Evolutionary conservation across 2,113 vertebrate genomes (phyloP), one percentile per base, ranked within the genome.

Genomic region (Carassius carassius): DNA sequence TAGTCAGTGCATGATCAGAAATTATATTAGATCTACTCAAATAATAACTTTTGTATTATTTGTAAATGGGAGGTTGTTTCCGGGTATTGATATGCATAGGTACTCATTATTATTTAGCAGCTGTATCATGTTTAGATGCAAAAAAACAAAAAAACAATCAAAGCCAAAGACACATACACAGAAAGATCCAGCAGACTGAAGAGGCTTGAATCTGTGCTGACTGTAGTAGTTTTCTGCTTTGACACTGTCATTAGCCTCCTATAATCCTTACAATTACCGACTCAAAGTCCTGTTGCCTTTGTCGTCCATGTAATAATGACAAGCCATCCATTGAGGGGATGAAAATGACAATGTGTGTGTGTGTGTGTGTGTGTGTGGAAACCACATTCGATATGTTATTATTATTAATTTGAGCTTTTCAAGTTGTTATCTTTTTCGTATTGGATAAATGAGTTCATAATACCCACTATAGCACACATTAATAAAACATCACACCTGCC

Each of bases 171-270:
- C 21, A 35, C 14, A 74, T 21, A 32, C 10, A 54, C 35, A 6
- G 1, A 76, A 60, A 77, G 16, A 1, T 21, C 14, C 11, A 49
- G 25, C 32, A 44, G 67, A 37, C 17, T 16, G 25, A 60, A 44
- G 14, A 60, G 70, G 49, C 70, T 29, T 29, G 29, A 29, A 29
- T 29, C 29, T 29, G 29, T 29, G 29, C 2, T 29, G 29, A 29
- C 29, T 84, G 80, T 89, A 84, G 91, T 87, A 87, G 89, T 73
- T 58, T 88, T 79, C 89, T 91, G 84, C 81, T 91, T 81, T 91
- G 91, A 92, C 90, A 91, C 92, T 92, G 90, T 94, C 92, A 93
- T 94, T 94, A 92, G 87, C 14, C 86, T 76, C 13, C 82, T 81
- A 70, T 89, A 91, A 90, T 90, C 80, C 84, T 89, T 91, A 90